phyloP scores from a whole-genome alignment of 2,113 vertebrate species.

The Gobio gobio region DNA sequence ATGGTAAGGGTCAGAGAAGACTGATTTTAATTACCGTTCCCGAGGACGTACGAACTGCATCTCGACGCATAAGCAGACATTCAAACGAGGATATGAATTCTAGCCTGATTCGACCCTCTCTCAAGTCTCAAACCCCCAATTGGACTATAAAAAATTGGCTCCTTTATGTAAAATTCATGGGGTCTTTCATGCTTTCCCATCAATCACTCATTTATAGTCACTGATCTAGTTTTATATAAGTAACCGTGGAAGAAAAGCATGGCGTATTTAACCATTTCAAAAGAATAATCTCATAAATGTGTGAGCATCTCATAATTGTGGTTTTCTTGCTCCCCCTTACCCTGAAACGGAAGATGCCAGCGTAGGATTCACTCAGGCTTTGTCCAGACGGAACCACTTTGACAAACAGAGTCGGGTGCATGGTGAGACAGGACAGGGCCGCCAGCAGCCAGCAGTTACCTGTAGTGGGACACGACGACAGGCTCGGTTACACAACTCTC shows the following conservation, averaged over 20 bases:
- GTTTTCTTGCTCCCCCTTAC: slow-evolving; percentile 57
- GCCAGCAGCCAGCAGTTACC: slow-evolving; percentile 83
- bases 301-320: background rate
- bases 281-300: background rate
- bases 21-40: slow-evolving; percentile 48
- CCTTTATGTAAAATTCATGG: slow-evolving; percentile 40
- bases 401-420: slow-evolving; percentile 73
- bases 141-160: background rate
- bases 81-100: slow-evolving; percentile 9
- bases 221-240: background rate
- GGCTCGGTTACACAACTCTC: background rate
- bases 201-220: background rate
- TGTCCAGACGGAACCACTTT: slow-evolving; percentile 78
- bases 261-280: background rate
- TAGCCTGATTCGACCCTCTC: background rate
- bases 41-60: too few relatives aligned
- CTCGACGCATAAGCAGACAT: background rate
- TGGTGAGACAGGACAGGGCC: slow-evolving; percentile 77
- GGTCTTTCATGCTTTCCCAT: background rate
- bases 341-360: slow-evolving; percentile 79
- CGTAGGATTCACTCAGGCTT: slow-evolving; percentile 70
- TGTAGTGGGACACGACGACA: slow-evolving; percentile 43
- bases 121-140: background rate
- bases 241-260: background rate
- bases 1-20: slow-evolving; percentile 28